Evolutionary conservation across 2,113 vertebrate species (phyloP).

Genomic region (Seriola quinqueradiata): DNA sequence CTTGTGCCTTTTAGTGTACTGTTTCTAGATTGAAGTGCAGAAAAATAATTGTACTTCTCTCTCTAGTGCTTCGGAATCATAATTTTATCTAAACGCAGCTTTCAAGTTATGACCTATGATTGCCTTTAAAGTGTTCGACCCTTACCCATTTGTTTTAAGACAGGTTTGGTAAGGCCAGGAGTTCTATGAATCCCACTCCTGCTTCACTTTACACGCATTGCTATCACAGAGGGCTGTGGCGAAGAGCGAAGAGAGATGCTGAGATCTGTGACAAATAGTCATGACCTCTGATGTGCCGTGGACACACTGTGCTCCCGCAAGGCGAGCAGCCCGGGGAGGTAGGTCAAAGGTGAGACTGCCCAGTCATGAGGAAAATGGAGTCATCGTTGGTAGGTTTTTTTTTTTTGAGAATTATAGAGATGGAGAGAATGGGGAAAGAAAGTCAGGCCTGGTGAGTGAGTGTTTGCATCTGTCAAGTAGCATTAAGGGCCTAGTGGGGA

Average conservation of each 20-base stretch:
- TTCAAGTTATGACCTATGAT: neutral
- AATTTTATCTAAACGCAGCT: neutral
- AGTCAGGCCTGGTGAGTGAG: neutral
- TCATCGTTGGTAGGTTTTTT: constrained; percentile 34
- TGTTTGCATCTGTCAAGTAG: neutral
- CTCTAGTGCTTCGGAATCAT: neutral
- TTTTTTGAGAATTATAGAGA: constrained; percentile 19
- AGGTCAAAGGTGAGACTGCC: constrained; percentile 58
- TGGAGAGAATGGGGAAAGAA: constrained; percentile 8
- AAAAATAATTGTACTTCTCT: neutral
- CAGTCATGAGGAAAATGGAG: constrained; percentile 36
- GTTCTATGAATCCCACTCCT: neutral
- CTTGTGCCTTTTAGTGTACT: neutral
- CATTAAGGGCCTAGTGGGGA: neutral
- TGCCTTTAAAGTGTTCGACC: neutral
- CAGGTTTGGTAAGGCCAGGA: neutral
- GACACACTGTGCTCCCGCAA: constrained; percentile 7
- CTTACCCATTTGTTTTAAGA: neutral
- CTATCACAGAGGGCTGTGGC: neutral
- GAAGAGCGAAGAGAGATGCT: neutral
- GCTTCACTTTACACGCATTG: constrained; percentile 19
- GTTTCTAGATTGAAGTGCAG: neutral
- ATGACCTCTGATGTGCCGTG: constrained; percentile 31
- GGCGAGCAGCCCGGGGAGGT: constrained; percentile 13
- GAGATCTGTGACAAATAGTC: constrained; percentile 40